Conservation (phyloP, 2,113 vertebrate species). For the Xyliphius kryptos region DNA sequence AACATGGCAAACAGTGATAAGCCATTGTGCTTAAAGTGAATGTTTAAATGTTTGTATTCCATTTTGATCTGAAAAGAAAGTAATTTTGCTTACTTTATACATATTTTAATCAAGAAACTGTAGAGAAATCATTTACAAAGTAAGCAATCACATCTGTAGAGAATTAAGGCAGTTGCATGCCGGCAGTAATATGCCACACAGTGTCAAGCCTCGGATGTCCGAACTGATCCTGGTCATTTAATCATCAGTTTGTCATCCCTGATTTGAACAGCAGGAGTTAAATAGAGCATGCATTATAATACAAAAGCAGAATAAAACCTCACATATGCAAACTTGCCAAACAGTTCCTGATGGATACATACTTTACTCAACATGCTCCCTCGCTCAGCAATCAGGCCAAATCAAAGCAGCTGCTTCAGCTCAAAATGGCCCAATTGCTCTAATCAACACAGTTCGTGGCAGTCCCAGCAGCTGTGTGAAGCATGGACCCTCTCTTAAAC, state of each 20-base stretch:
- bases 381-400: constrained; percentile 64
- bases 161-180: constrained; percentile 9
- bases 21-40: constrained; percentile 36
- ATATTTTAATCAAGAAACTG: constrained; percentile 27
- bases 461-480: constrained; percentile 39
- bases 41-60: constrained; percentile 49
- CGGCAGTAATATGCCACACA: constrained; percentile 25
- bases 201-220: constrained; percentile 27
- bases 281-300: constrained; percentile 35
- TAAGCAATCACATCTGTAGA: constrained; percentile 19
- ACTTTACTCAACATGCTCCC: constrained; percentile 59
- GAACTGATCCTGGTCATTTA: constrained; percentile 29
- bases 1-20: constrained; percentile 21
- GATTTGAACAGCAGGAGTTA: constrained; percentile 37
- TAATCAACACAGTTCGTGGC: constrained; percentile 67
- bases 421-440: constrained; percentile 58
- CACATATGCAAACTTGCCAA: constrained; percentile 57
- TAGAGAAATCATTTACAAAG: constrained; percentile 19
- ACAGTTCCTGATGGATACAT: constrained; percentile 65
- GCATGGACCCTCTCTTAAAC: constrained; percentile 43
- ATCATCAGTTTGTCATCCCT: constrained; percentile 41
- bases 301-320: constrained; percentile 33
- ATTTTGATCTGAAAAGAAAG: constrained; percentile 49
- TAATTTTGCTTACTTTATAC: constrained; percentile 42
- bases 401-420: constrained; percentile 67